phyloP scores from a whole-genome alignment of 2,888 invertebrate species.

The Sericinus montela region DNA sequence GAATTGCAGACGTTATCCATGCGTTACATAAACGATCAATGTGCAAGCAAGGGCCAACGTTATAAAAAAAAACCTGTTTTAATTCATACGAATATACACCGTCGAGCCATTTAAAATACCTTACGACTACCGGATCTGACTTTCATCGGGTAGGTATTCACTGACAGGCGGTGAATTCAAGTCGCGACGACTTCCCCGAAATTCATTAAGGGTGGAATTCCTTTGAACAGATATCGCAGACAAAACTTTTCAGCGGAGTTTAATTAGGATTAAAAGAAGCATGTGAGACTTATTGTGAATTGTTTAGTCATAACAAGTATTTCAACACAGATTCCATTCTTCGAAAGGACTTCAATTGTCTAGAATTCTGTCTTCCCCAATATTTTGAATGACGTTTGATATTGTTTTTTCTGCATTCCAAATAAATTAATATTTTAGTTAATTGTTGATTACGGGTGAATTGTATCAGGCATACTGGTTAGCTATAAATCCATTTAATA shows the following conservation, averaged over 20 bases:
- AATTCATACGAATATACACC: conserved; percentile 3
- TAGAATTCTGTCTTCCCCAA: no score
- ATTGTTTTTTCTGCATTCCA: no score
- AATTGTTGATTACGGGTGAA: no score
- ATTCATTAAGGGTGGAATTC: conserved; percentile 17
- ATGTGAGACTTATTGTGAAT: conserved; percentile 6
- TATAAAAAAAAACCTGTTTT: conserved; percentile 2
- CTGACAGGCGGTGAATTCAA: conserved; percentile 6
- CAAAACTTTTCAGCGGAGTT: neutral
- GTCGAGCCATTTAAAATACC: conserved; percentile 5
- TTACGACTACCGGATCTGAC: conserved; percentile 11
- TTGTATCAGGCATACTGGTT: no score
- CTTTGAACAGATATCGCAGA: conserved; percentile 3
- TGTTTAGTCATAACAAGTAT: no score
- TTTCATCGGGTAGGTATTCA: conserved; percentile 11
- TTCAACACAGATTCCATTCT: no score
- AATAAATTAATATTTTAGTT: no score
- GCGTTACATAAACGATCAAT: no score
- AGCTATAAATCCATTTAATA: no score
- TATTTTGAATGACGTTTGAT: no score
- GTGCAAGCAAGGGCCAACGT: neutral
- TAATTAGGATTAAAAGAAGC: conserved; percentile 8
- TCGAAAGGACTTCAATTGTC: no score
- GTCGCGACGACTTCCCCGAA: conserved; percentile 9
- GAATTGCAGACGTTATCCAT: no score